Evolutionary conservation across 2,113 vertebrate species (phyloP).

Genomic region (Mormyrus lacerda): DNA sequence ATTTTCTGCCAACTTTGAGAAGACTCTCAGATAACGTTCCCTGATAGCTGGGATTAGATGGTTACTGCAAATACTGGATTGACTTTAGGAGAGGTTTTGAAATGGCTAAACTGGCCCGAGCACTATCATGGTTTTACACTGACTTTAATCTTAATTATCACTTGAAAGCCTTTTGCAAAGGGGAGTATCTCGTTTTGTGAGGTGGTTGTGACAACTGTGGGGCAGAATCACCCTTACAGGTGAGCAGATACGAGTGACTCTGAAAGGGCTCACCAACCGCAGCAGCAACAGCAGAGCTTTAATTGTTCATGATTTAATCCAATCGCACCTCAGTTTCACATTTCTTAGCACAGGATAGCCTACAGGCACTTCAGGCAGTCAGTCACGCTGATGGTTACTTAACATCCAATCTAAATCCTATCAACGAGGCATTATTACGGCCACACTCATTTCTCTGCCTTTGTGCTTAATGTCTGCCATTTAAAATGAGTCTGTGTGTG

Average conservation of each 20-base stretch:
- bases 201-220: background rate
- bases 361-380: conserved; percentile 56
- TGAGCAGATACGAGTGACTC: background rate
- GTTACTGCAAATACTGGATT: background rate
- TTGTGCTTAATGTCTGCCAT: conserved; percentile 55
- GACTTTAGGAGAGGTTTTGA: background rate
- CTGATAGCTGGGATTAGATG: background rate
- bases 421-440: conserved; percentile 48
- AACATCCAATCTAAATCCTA: conserved; percentile 74
- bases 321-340: conserved; percentile 61
- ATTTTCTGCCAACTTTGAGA: background rate
- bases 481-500: conserved; percentile 26
- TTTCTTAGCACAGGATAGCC: conserved; percentile 51
- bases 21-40: background rate
- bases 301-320: conserved; percentile 65
- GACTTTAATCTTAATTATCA: background rate
- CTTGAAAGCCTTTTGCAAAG: background rate
- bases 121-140: background rate
- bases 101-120: background rate
- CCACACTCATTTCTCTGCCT: conserved; percentile 52
- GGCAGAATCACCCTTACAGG: background rate
- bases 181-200: background rate
- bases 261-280: conserved; percentile 26
- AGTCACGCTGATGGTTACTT: conserved; percentile 67
- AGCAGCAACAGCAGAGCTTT: conserved; percentile 35